Evolutionary conservation across 2,797 vertebrate species (phyloP), one percentile per base, ranked within the genome.

Genomic region (Neomorphus geoffroyi): DNA sequence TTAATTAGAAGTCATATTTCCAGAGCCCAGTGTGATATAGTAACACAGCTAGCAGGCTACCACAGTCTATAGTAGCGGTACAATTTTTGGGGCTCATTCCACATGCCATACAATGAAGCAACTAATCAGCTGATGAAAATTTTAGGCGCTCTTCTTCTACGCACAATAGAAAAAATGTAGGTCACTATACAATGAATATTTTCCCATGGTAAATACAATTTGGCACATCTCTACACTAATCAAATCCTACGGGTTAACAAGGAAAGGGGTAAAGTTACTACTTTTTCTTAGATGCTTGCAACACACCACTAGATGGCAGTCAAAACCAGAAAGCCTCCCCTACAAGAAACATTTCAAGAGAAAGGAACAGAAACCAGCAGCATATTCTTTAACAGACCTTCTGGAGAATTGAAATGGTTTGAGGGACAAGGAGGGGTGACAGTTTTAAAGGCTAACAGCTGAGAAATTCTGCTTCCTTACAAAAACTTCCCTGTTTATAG

Each of bases 281-380:
- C 16, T 15, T 58, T 61, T 13, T 18, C 27, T 50, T 33, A 48
- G 82, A 50, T 43, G 69, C 56, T 51, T 3, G 15, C 15, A 45
- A 27, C 0, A 6, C 32, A 73, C 97, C 97, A 97, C 97, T 92
- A 97, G 97, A 82, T 97, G 98, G 97, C 96, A 91, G 82, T 95
- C 78, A 88, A 82, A 77, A 54, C 58, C 66, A 88, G 58, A 89
- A 69, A 91, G 84, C 66, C 28, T 86, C 18, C 33, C 56, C 53
- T 30, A n/a, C 33, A n/a, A 53, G 15, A 75, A 37, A 30, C 24
- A 16, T 35, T 87, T 43, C 9, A 8, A 18, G 18, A 78, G 58
- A 75, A 83, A 81, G 51, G 22, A 64, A 45, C 33, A 60, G 60
- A 88, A 90, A 58, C 13, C 13, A 65, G 65, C 48, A 61, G 23